Percentiles rank a stretch among this genome's conserved stretches.
These are phyloP conservation scores for Bombus pascuorum DNA, from an alignment of 1,140 invertebrate genomes.

Conservation along the genomic window DNA sequence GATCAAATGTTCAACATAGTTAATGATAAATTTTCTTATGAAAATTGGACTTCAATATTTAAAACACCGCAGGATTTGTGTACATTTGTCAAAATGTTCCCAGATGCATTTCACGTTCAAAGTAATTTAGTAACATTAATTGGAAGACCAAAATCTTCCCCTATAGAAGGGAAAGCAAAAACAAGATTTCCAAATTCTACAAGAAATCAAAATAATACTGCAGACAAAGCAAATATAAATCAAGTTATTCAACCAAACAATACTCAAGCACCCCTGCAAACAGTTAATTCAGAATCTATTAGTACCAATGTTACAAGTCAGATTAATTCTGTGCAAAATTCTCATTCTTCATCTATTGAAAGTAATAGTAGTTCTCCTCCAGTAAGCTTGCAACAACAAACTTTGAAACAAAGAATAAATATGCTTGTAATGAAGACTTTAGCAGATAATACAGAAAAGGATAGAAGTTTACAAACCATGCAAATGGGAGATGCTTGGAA, in stretches of 20 bases:
- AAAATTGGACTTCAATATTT: slow-evolving; percentile 91
- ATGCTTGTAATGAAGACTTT: slow-evolving; percentile 93
- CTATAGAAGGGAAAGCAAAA: slow-evolving; percentile 45
- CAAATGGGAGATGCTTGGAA: slow-evolving; percentile 89
- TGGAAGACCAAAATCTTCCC: slow-evolving; percentile 84
- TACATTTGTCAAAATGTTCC: slow-evolving; percentile 94
- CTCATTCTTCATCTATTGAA: slow-evolving; percentile 54
- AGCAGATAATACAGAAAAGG: slow-evolving; percentile 94
- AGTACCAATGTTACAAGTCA: slow-evolving; percentile 74
- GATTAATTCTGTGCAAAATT: slow-evolving; percentile 69
- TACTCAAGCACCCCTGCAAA: slow-evolving; percentile 35
- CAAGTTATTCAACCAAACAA: slow-evolving; percentile 45
- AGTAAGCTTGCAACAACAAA: slow-evolving; percentile 84
- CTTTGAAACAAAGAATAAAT: slow-evolving; percentile 93
- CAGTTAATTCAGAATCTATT: slow-evolving; percentile 29
- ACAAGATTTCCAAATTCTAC: slow-evolving; percentile 52
- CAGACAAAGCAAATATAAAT: slow-evolving; percentile 35
- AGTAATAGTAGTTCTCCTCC: slow-evolving; percentile 74
- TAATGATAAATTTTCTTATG: slow-evolving; percentile 89
- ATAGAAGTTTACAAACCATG: slow-evolving; percentile 85
- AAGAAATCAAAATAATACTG: slow-evolving; percentile 72
- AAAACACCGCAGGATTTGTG: slow-evolving; percentile 93
- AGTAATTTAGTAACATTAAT: slow-evolving; percentile 93
- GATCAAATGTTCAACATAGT: slow-evolving; percentile 93
- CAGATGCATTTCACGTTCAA: slow-evolving; percentile 95